phyloP scores from a whole-genome alignment of 2,888 invertebrate species.

The Periphyllus acericola region DNA sequence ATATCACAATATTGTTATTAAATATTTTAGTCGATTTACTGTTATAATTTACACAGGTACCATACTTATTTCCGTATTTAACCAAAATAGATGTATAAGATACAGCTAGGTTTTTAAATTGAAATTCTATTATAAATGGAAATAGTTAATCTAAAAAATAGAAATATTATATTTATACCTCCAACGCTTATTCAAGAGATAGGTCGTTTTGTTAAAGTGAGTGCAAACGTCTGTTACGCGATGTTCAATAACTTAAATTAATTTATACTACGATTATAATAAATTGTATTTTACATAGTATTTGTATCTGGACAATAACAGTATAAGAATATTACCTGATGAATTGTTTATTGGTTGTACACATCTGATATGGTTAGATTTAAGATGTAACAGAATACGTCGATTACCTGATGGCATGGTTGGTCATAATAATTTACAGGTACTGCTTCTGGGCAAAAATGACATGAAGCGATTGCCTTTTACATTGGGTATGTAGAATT shows the following conservation, averaged over 20 bases:
- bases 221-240: not conserved
- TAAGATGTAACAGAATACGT: slow-evolving; percentile 46
- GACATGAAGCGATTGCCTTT: slow-evolving; percentile 35
- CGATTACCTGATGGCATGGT: slow-evolving; percentile 27
- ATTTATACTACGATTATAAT: too few species aligned
- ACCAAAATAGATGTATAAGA: too few species aligned
- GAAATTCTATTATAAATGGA: not conserved
- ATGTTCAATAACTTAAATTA: not conserved
- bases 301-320: slow-evolving; percentile 57
- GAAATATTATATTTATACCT: slow-evolving; percentile 28
- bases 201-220: slow-evolving; percentile 37
- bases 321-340: slow-evolving; percentile 30
- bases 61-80: too few species aligned
- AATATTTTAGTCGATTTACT: too few species aligned
- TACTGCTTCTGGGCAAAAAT: slow-evolving; percentile 54
- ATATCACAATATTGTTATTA: too few species aligned
- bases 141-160: slow-evolving; percentile 43
- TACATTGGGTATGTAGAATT: slow-evolving; percentile 33
- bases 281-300: slow-evolving; percentile 7
- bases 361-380: slow-evolving; percentile 53
- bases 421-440: slow-evolving; percentile 43
- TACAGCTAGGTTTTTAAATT: too few species aligned
- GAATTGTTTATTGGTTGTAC: slow-evolving; percentile 29
- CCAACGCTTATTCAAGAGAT: slow-evolving; percentile 37
- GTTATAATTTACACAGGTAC: too few species aligned